Percentiles rank a stretch among this genome's conserved stretches.
Conservation (phyloP, 1,140 invertebrate genomes). For the Drosophila mauritiana region DNA sequence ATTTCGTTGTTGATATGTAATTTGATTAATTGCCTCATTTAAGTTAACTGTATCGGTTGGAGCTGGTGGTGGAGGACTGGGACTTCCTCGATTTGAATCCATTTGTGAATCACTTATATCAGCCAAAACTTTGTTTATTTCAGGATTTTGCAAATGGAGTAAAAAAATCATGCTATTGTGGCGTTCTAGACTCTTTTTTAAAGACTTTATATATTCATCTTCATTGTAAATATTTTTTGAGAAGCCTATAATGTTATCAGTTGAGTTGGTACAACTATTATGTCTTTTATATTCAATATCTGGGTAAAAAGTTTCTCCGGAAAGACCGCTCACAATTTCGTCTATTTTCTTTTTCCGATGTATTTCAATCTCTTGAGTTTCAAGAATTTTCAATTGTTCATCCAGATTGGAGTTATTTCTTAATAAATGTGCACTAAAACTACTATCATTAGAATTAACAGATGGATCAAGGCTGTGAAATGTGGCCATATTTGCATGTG, state of each 20-base stretch:
- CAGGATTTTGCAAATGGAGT: constrained; percentile 80
- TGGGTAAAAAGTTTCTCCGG: neutral
- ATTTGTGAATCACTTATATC: constrained; percentile 56
- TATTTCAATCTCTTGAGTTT: constrained; percentile 78
- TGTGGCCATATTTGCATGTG: neutral
- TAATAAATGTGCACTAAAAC: constrained; percentile 64
- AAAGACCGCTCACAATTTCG: constrained; percentile 28
- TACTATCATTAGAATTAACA: constrained; percentile 12
- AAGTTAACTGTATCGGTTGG: constrained; percentile 84
- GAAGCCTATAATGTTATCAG: constrained; percentile 10
- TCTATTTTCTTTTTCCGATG: constrained; percentile 67
- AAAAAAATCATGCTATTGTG: constrained; percentile 84
- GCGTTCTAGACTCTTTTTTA: constrained; percentile 74
- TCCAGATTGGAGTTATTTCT: constrained; percentile 77
- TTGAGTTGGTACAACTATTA: neutral
- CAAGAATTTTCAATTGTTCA: constrained; percentile 75
- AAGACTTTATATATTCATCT: constrained; percentile 80
- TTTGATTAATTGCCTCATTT: constrained; percentile 37
- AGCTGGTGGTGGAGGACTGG: constrained; percentile 93
- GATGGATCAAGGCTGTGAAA: constrained; percentile 3
- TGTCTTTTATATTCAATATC: neutral
- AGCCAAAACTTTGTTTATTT: constrained; percentile 46
- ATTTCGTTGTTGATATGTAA: constrained; percentile 87
- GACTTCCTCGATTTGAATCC: constrained; percentile 86
- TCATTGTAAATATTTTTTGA: constrained; percentile 70